Conservation (phyloP, 2,888 invertebrate genomes). For the Hesperia comma region DNA sequence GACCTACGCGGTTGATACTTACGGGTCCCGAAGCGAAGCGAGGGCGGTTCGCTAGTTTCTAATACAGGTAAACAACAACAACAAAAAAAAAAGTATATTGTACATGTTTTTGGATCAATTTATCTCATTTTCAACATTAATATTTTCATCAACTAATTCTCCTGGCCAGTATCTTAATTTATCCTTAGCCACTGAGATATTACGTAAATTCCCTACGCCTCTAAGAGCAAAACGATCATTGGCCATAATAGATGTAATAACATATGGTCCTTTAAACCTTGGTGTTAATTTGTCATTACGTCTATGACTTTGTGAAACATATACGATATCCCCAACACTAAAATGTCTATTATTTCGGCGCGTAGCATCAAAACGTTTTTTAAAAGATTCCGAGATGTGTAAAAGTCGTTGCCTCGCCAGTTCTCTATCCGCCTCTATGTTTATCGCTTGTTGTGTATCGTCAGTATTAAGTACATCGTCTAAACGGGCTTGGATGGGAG, state of each 20-base stretch:
- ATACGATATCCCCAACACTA: no score
- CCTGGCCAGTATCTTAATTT: slow-evolving; percentile 37
- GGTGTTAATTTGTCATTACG: slow-evolving; percentile 19
- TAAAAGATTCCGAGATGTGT: slow-evolving; percentile 5
- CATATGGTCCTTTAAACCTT: slow-evolving; percentile 41
- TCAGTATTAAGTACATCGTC: slow-evolving; percentile 8
- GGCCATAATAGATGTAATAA: slow-evolving; percentile 24
- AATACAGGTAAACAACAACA: background rate
- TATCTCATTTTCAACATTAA: slow-evolving; percentile 2
- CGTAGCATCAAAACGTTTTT: no score
- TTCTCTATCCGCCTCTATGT: slow-evolving; percentile 11
- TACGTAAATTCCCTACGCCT: slow-evolving; percentile 28
- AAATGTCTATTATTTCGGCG: no score
- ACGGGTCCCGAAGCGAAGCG: no score
- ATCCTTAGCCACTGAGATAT: slow-evolving; percentile 35
- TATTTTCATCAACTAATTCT: slow-evolving; percentile 27
- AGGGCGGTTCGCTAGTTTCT: no score
- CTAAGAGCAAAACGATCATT: slow-evolving; percentile 32
- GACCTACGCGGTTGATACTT: no score
- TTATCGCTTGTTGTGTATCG: background rate
- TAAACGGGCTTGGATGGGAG: slow-evolving; percentile 20
- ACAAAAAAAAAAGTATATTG: no score
- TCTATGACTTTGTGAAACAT: no score
- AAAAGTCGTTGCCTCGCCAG: slow-evolving; percentile 8
- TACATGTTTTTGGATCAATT: background rate